These are phyloP conservation scores for Tinea trinotella DNA, from an alignment of 2,888 invertebrate species.

Conservation along the genomic window DNA sequence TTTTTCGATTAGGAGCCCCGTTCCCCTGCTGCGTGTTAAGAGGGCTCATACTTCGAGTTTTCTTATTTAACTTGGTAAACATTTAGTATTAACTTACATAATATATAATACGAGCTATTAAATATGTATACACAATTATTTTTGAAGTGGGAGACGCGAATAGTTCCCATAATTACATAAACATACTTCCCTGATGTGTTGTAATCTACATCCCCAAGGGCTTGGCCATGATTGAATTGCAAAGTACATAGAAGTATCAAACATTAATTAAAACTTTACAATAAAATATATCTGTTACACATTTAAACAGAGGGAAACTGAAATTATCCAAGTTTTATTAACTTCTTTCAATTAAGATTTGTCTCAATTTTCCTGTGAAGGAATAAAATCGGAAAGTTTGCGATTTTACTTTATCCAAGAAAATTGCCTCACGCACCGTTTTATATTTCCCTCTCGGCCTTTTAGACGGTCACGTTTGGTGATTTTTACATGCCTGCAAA, in stretches of 20 bases:
- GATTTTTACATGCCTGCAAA: too few relatives aligned
- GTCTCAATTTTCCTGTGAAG: not conserved
- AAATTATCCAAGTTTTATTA: not conserved
- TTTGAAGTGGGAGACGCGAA: not conserved
- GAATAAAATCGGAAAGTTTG: not conserved
- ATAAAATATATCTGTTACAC: not conserved
- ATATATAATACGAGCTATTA: not conserved
- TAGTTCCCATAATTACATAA: not conserved
- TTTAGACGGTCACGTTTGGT: too few relatives aligned
- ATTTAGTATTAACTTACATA: constrained; percentile 21
- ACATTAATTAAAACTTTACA: not conserved
- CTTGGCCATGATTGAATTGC: not conserved
- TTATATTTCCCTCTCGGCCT: not conserved
- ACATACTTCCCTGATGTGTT: not conserved
- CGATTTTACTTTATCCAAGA: not conserved
- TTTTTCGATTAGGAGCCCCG: constrained; percentile 37
- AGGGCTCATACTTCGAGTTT: constrained; percentile 1
- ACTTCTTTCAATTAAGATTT: not conserved
- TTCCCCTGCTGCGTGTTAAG: not conserved
- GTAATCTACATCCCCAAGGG: not conserved
- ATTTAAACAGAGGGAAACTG: not conserved
- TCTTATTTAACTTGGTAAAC: constrained; percentile 20
- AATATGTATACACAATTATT: not conserved
- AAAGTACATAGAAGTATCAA: too few relatives aligned
- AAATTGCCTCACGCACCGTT: not conserved